These are phyloP conservation scores for Galeopsomyia nigrocyanea DNA, from an alignment of 2,888 invertebrate species.

Conservation along the genomic window DNA sequence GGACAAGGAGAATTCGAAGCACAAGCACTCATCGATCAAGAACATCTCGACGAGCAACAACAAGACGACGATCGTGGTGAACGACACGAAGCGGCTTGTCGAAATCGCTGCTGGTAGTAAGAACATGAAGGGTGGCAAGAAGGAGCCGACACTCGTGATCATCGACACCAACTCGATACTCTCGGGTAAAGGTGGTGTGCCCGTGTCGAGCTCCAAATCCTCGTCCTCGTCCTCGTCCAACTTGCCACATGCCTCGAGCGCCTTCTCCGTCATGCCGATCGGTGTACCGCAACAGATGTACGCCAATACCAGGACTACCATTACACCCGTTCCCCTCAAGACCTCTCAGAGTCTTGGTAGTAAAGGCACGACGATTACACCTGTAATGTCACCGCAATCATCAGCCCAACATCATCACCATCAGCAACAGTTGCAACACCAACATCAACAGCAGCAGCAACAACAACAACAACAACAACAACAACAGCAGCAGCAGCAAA, in stretches of 20 bases:
- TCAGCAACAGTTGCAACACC: conserved; percentile 57
- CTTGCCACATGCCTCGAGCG: conserved; percentile 55
- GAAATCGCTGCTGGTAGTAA: conserved; percentile 78
- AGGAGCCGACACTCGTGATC: conserved; percentile 83
- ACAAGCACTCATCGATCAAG: conserved; percentile 50
- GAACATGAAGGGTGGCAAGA: conserved; percentile 71
- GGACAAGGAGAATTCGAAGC: conserved; percentile 64
- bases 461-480: conserved; percentile 26
- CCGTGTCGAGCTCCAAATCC: conserved; percentile 65
- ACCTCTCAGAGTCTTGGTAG: conserved; percentile 56
- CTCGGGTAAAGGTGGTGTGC: conserved; percentile 75
- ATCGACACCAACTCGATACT: conserved; percentile 83
- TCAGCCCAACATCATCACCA: conserved; percentile 45
- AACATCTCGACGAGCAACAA: conserved; percentile 49
- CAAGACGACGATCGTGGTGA: conserved; percentile 75
- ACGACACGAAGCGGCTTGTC: conserved; percentile 79
- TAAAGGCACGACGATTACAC: conserved; percentile 58
- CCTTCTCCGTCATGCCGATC: conserved; percentile 70
- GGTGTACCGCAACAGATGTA: conserved; percentile 64
- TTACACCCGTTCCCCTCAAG: conserved; percentile 71
- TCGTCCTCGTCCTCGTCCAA: conserved; percentile 37
- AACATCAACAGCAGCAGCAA: conserved; percentile 5
- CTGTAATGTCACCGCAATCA: conserved; percentile 51
- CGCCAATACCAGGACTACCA: conserved; percentile 73
- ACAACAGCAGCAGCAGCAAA: conserved; percentile 48